Percentiles rank a stretch among this genome's conserved stretches.
Evolutionary conservation across 1,140 invertebrate species (phyloP).

Genomic region (Brachionus plicatilis): DNA sequence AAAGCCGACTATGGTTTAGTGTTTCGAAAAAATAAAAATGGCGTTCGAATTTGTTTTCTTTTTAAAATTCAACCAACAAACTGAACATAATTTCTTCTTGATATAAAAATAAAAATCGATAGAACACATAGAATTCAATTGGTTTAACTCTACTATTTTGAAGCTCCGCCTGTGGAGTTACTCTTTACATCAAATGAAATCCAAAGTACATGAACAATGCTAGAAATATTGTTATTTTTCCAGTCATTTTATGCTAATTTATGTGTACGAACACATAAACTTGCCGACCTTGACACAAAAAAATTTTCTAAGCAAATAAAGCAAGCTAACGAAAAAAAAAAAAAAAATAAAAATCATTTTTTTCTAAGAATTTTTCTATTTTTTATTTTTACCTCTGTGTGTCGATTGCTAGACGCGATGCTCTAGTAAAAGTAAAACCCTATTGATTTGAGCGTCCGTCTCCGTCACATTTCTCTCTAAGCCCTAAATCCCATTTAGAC

Average conservation of each 20-base stretch:
- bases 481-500: too few species aligned
- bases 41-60: neutral
- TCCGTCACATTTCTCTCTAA: too few species aligned
- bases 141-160: neutral
- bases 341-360: conserved; percentile 2
- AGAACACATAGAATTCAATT: neutral
- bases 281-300: neutral
- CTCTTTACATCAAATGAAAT: neutral
- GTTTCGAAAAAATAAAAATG: neutral
- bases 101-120: neutral
- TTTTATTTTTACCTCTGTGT: neutral
- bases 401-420: neutral
- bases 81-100: neutral
- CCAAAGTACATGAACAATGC: neutral
- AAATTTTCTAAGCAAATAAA: neutral
- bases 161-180: neutral
- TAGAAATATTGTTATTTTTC: neutral
- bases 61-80: neutral
- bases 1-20: neutral
- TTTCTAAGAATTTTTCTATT: neutral
- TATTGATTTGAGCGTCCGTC: too few species aligned
- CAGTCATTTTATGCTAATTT: neutral
- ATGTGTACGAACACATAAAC: neutral
- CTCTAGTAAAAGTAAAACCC: too few species aligned
- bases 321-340: neutral